Conservation (phyloP, 2,888 invertebrate genomes). For the Leucophenga maculata region DNA sequence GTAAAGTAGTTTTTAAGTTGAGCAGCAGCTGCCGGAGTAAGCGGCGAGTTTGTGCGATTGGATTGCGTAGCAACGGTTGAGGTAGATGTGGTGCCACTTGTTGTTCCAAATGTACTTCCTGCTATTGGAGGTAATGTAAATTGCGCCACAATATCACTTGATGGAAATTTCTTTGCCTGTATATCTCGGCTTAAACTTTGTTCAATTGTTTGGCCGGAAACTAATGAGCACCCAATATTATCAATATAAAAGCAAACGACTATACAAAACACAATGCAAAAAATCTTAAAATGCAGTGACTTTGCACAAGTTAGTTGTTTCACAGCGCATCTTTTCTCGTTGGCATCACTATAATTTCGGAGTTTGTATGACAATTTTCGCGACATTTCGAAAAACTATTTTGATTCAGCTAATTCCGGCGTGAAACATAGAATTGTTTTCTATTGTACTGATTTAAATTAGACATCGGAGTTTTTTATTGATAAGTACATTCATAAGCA, state of each 20-base stretch:
- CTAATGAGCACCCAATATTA: not conserved
- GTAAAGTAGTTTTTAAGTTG: slow-evolving; percentile 73
- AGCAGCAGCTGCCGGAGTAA: slow-evolving; percentile 31
- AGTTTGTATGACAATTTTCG: not conserved
- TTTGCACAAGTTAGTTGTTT: too few species aligned
- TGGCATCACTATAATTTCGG: too few species aligned
- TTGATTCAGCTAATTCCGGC: too few species aligned
- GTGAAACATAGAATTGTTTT: too few species aligned
- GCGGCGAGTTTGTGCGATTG: slow-evolving; percentile 29
- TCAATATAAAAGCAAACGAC: not conserved
- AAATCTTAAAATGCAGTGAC: too few species aligned
- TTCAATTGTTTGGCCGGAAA: not conserved
- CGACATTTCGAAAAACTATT: too few species aligned
- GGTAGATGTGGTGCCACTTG: slow-evolving; percentile 36
- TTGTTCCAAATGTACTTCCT: slow-evolving; percentile 17
- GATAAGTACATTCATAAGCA: too few species aligned
- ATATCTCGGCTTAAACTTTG: not conserved
- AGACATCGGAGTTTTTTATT: too few species aligned
- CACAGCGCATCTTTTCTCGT: too few species aligned
- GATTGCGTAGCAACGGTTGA: not conserved
- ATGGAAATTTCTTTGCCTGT: slow-evolving; percentile 38
- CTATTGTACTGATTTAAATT: too few species aligned
- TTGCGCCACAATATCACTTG: slow-evolving; percentile 68
- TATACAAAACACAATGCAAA: not conserved
- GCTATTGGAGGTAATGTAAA: slow-evolving; percentile 59